Base-by-base conservation (phyloP, 2,888 invertebrate genomes). In the Piscicola geometra region DNA sequence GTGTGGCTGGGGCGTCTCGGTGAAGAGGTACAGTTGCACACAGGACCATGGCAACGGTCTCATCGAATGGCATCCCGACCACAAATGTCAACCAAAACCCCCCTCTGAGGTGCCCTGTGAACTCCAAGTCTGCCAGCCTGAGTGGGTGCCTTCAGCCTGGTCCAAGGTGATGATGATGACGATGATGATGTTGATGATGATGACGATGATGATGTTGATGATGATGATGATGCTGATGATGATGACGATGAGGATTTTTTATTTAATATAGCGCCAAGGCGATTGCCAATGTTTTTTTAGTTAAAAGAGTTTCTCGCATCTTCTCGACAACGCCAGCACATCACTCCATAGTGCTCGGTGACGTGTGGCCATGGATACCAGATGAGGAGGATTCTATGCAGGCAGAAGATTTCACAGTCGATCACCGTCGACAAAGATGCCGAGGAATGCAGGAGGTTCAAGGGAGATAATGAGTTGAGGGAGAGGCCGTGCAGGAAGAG, bases 361-460 rank as follows among this genome's bases (percentile, higher is more conserved):
- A 56, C n/a, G 9, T 56, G 60, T n/a, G 60, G 60, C 5, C 15
- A 18, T 56, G 60, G 60, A 9, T 25, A 25, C 25, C 60, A 56
- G n/a, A 56, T n/a, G n/a, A 56, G 60, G n/a, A 5, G n/a, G 5
- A 3, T 56, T 25, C 25, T 25, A 5, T 56, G 60, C n/a, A 56
- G 21, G n/a, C 60, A 56, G 25, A 56, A 56, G 25, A 56, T 56
- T 15, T 56, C 60, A 56, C 60, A 56, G 60, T 56, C 60, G n/a
- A 5, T 56, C 21, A 56, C 60, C 12, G 60, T 56, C 3, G 60
- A 56, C n/a, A 18, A 25, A 56, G 60, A 56, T 3, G 60, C 60
- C 3, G 60, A 18, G 9, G 60, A 56, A n/a, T 56, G 60, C n/a
- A 5, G 21, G 3, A 56, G 25, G 25, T 25, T 56, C 21, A 18